phyloP scores from a whole-genome alignment of 2,113 vertebrate genomes.

The Hippopotamus amphibius region DNA sequence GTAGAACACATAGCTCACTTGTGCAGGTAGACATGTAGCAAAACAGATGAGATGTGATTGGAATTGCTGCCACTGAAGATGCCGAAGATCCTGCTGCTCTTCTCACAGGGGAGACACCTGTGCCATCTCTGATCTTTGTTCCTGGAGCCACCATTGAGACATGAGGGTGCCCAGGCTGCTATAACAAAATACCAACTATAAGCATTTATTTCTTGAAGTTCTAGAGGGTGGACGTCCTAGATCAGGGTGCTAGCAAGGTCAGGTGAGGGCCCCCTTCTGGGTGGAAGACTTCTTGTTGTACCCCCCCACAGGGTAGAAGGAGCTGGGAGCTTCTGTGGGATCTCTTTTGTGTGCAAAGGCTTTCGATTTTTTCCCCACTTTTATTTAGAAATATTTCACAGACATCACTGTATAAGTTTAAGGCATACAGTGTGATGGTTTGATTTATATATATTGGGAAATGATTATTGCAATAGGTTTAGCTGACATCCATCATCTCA shows the following conservation, averaged over 20 bases:
- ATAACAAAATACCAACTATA: not conserved
- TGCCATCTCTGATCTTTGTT: not conserved
- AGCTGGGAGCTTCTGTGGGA: no score
- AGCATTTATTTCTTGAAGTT: not conserved
- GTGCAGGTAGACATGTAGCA: not conserved
- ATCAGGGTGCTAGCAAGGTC: not conserved
- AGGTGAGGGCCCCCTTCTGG: not conserved
- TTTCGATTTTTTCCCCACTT: not conserved
- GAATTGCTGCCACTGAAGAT: not conserved
- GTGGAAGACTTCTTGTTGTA: not conserved
- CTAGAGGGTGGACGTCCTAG: not conserved
- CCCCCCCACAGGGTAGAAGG: not conserved
- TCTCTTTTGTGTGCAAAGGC: not conserved
- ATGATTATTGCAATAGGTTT: not conserved
- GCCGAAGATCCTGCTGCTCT: not conserved
- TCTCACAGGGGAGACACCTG: not conserved
- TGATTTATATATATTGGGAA: not conserved
- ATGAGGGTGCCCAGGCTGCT: not conserved
- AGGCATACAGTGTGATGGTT: not conserved
- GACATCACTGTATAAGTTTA: not conserved
- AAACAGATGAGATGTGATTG: not conserved
- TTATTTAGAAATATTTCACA: not conserved
- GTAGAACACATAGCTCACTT: not conserved
- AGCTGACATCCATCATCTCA: not conserved
- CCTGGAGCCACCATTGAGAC: not conserved